Percentiles rank a stretch among this genome's conserved stretches.
These are phyloP conservation scores for Hirundichthys speculiger DNA, from an alignment of 2,113 vertebrate species.

Conservation along the genomic window DNA sequence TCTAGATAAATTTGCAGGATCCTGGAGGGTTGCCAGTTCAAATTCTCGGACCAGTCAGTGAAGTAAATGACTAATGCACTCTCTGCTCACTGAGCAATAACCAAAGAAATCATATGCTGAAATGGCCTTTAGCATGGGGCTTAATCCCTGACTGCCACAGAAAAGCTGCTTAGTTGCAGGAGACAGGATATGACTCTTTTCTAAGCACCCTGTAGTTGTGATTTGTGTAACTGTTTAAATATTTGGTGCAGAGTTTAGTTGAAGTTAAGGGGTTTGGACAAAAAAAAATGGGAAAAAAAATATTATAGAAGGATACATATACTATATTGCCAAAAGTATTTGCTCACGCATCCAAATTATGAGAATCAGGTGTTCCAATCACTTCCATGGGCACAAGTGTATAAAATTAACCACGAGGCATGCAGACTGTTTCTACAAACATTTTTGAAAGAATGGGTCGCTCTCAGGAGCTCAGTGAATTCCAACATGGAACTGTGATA, in stretches of 20 bases:
- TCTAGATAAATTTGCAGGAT: constrained; percentile 19
- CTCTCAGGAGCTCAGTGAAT: too few species aligned
- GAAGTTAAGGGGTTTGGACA: constrained; percentile 5
- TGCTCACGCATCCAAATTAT: too few species aligned
- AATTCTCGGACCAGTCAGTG: constrained; percentile 55
- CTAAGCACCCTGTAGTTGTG: constrained; percentile 35
- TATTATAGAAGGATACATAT: too few species aligned
- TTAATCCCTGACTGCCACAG: constrained; percentile 67
- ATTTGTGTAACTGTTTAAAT: constrained; percentile 42
- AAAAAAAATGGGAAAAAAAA: background rate
- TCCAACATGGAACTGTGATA: too few species aligned
- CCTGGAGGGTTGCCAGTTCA: constrained; percentile 37
- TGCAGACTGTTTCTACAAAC: too few species aligned
- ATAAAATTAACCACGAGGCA: too few species aligned
- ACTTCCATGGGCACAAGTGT: too few species aligned
- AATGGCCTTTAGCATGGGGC: constrained; percentile 54
- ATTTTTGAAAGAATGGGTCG: too few species aligned
- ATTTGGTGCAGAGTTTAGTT: constrained; percentile 7
- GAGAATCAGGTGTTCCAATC: too few species aligned
- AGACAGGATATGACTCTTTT: constrained; percentile 59
- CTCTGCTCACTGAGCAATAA: constrained; percentile 57
- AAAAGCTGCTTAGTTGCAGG: constrained; percentile 68
- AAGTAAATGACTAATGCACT: constrained; percentile 55
- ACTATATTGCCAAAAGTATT: too few species aligned
- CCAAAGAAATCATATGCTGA: constrained; percentile 61